Conservation (phyloP, 2,113 vertebrate genomes). For the Ptychochromis oligacanthus region DNA sequence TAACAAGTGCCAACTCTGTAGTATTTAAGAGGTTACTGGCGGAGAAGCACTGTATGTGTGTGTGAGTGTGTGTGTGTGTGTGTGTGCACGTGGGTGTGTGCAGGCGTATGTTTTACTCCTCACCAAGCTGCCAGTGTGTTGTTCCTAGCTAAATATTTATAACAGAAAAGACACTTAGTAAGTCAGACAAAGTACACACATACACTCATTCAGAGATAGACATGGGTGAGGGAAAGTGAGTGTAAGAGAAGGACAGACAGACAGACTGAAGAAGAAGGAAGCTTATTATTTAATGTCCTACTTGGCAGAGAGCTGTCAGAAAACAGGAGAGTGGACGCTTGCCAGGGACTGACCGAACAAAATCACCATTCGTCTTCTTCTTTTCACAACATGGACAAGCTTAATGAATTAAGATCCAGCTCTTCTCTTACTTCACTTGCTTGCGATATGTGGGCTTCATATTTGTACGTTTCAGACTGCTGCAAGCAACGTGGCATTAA, state of each 20-base stretch:
- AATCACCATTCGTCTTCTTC: slow-evolving; percentile 61
- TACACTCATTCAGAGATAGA: slow-evolving; percentile 6
- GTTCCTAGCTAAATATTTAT: slow-evolving; percentile 65
- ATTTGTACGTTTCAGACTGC: slow-evolving; percentile 25
- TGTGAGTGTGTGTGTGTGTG: slow-evolving; percentile 30
- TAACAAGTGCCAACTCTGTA: slow-evolving; percentile 67
- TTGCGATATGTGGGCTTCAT: slow-evolving; percentile 25
- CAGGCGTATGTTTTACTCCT: slow-evolving; percentile 49
- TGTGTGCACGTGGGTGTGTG: slow-evolving; percentile 14
- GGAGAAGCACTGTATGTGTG: not conserved
- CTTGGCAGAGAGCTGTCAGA: slow-evolving; percentile 68
- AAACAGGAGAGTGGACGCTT: slow-evolving; percentile 39
- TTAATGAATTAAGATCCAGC: slow-evolving; percentile 64
- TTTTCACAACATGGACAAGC: slow-evolving; percentile 48
- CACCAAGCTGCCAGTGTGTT: slow-evolving; percentile 56
- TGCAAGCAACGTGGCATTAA: slow-evolving; percentile 17
- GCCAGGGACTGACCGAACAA: slow-evolving; percentile 61
- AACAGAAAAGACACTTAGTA: slow-evolving; percentile 51
- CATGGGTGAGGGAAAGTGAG: slow-evolving; percentile 12
- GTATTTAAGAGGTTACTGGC: slow-evolving; percentile 69
- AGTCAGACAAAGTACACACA: slow-evolving; percentile 53
- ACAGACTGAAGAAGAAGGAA: slow-evolving; percentile 38
- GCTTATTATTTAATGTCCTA: slow-evolving; percentile 76
- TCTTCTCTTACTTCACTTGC: not conserved
- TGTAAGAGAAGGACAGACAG: slow-evolving; percentile 24